Conservation (phyloP, 2,113 vertebrate genomes). For the Gavia stellata region DNA sequence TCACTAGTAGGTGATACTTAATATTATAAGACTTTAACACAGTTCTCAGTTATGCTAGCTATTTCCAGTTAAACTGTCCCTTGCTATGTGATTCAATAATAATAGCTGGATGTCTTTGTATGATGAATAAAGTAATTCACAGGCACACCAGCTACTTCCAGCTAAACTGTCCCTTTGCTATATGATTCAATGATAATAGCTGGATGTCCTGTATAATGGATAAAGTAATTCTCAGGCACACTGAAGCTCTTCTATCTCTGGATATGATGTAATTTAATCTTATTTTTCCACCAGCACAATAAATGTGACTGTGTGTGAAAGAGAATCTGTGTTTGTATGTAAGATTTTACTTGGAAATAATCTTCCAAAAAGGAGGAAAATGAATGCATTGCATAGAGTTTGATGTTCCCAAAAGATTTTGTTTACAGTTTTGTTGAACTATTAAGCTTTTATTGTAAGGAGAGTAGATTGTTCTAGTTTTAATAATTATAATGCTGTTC, state of each 20-base stretch:
- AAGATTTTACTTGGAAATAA: conserved; percentile 14
- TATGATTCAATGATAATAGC: neutral
- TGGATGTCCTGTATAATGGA: neutral
- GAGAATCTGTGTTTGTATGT: neutral
- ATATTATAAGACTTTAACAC: neutral
- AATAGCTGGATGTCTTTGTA: neutral
- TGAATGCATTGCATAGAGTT: neutral
- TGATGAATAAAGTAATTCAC: neutral
- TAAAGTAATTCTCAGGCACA: conserved; percentile 4
- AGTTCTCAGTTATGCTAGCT: neutral
- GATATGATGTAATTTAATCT: conserved; percentile 13
- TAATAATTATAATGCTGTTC: conserved; percentile 47
- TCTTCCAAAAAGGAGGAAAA: neutral
- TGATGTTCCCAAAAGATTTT: neutral
- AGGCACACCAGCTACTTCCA: neutral
- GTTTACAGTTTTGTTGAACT: conserved; percentile 7
- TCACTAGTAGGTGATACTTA: neutral
- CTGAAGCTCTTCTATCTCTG: neutral
- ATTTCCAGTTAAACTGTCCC: neutral
- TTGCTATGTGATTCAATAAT: neutral
- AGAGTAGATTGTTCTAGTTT: conserved; percentile 57
- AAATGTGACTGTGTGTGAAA: neutral
- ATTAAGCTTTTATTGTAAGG: conserved; percentile 22
- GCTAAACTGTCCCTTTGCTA: neutral
- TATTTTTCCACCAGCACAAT: conserved; percentile 11